These are phyloP conservation scores for Ascaphus truei DNA, from an alignment of 2,113 vertebrate genomes.

Conservation along the genomic window DNA sequence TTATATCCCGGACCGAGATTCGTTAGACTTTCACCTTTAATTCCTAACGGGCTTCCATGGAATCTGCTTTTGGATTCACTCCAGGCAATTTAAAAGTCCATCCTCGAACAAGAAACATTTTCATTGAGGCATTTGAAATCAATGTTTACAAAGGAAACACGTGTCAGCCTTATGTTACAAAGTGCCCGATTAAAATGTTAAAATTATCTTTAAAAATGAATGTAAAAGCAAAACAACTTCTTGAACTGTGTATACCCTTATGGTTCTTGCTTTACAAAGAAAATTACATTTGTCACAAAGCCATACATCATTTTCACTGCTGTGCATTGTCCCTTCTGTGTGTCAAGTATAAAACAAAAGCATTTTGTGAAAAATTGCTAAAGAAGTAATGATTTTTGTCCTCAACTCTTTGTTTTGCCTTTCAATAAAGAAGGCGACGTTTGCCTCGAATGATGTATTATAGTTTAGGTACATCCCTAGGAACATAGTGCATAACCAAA, in stretches of 20 bases:
- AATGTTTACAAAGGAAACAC: neutral
- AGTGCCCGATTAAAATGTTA: neutral
- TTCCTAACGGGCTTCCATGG: conserved; percentile 1
- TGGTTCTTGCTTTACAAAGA: conserved; percentile 70
- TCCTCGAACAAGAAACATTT: neutral
- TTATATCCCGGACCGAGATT: neutral
- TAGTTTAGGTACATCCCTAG: conserved; percentile 74
- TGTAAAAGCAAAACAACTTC: conserved; percentile 49
- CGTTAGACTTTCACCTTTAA: conserved; percentile 7
- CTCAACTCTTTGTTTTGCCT: conserved; percentile 98
- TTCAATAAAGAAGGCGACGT: conserved; percentile 96
- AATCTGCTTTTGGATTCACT: neutral
- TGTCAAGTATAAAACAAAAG: conserved; percentile 87
- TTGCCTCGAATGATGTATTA: conserved; percentile 88
- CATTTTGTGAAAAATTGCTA: conserved; percentile 97
- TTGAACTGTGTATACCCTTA: conserved; percentile 59
- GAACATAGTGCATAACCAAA: conserved; percentile 88
- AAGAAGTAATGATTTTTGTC: conserved; percentile 95
- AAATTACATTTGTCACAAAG: conserved; percentile 84
- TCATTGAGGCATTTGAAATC: neutral
- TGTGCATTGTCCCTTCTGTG: conserved; percentile 71
- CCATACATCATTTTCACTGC: conserved; percentile 84
- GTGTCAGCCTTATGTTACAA: neutral
- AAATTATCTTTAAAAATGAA: conserved; percentile 8
- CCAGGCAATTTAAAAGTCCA: neutral